Percentiles rank a stretch among this genome's conserved stretches.
phyloP scores from a whole-genome alignment of 2,888 invertebrate genomes.

The Metellina segmentata region DNA sequence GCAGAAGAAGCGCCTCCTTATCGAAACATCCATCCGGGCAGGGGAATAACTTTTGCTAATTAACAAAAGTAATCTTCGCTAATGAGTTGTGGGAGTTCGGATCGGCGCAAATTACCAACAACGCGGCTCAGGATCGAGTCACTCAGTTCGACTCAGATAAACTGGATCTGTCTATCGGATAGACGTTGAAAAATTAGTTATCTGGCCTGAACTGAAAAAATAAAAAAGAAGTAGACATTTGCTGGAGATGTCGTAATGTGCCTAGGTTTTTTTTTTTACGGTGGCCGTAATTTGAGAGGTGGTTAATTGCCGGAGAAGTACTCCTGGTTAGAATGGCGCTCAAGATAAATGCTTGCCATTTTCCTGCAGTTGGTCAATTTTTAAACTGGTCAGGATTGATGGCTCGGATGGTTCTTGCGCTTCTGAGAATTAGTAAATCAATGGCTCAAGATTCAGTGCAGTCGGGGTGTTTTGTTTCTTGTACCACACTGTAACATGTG shows the following conservation, averaged over 20 bases:
- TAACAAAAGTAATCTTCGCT: constrained; percentile 69
- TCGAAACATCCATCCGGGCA: constrained; percentile 35
- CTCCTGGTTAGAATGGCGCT: neutral
- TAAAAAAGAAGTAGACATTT: neutral
- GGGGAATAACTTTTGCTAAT: constrained; percentile 56
- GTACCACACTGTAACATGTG: neutral
- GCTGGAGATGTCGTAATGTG: neutral
- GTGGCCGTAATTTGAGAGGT: neutral
- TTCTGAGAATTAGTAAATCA: neutral
- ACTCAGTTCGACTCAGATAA: constrained; percentile 27
- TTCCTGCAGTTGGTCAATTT: neutral
- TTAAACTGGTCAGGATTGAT: neutral
- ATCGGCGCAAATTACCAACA: constrained; percentile 55
- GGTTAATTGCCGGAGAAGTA: neutral
- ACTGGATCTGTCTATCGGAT: constrained; percentile 31
- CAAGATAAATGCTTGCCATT: neutral
- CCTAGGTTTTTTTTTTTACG: neutral
- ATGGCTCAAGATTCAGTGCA: neutral
- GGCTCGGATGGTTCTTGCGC: neutral
- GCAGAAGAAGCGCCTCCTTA: constrained; percentile 18
- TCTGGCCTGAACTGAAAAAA: neutral
- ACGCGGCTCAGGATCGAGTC: neutral
- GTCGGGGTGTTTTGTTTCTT: neutral
- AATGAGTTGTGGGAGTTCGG: constrained; percentile 58
- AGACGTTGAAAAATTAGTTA: constrained; percentile 48